Conservation (phyloP, 2,797 vertebrate species). For the Nyctibius grandis region DNA sequence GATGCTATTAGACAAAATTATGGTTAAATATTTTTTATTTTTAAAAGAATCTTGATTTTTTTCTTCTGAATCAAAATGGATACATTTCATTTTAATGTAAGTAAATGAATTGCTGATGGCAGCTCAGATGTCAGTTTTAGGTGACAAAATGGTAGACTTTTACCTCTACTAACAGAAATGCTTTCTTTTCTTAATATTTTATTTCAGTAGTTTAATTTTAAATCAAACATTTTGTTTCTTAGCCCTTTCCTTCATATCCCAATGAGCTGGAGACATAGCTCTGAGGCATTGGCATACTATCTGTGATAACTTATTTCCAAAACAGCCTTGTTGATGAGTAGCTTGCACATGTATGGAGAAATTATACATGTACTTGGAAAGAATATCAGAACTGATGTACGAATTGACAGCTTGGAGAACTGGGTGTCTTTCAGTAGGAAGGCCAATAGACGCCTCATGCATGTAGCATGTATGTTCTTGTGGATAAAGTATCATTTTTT, state of each 20-base stretch:
- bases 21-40: neutral
- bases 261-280: neutral
- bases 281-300: neutral
- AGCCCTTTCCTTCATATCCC: neutral
- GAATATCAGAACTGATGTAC: neutral
- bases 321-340: neutral
- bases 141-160: neutral
- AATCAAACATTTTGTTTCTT: neutral
- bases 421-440: neutral
- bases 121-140: neutral
- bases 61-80: neutral
- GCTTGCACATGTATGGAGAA: neutral
- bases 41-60: neutral
- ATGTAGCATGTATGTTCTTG: neutral
- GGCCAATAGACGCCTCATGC: neutral
- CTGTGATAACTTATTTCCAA: neutral
- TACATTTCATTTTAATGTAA: neutral
- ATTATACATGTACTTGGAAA: neutral
- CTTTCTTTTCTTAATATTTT: neutral
- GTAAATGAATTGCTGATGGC: neutral
- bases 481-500: neutral
- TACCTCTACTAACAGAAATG: neutral
- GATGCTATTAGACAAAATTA: neutral
- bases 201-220: neutral
- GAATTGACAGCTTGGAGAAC: neutral